A percentile compares a stretch with the other conserved stretches of the same genome.
phyloP scores from a whole-genome alignment of 23 tunicate species.

The Trididemnum miniatum region DNA sequence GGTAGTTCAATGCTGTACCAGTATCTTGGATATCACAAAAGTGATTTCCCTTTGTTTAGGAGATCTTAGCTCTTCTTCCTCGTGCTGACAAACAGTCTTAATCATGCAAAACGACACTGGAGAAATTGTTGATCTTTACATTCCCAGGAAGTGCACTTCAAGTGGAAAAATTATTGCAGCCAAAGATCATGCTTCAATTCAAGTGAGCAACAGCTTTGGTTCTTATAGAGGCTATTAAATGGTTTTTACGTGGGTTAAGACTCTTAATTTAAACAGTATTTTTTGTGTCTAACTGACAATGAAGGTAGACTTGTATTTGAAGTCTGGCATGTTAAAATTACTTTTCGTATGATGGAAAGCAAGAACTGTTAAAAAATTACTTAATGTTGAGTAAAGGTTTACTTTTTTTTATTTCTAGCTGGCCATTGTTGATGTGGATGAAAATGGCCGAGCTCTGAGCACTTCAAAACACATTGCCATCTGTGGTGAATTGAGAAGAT shows the following conservation, averaged over 20 bases:
- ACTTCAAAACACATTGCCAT: constrained; percentile 73
- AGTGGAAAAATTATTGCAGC: constrained; percentile 83
- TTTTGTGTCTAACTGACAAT: too few relatives aligned
- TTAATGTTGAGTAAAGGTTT: too few relatives aligned
- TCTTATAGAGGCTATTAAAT: background rate
- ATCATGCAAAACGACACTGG: constrained; percentile 93
- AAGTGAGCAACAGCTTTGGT: constrained; percentile 37
- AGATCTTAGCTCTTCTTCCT: constrained; percentile 39
- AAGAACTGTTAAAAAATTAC: too few relatives aligned
- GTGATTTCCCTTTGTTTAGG: too few relatives aligned
- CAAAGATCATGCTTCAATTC: constrained; percentile 90
- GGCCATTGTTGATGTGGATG: constrained; percentile 83
- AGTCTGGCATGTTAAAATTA: too few relatives aligned
- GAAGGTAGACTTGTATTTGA: too few relatives aligned
- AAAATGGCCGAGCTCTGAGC: constrained; percentile 70
- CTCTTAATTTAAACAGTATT: too few relatives aligned
- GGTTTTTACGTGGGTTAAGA: too few relatives aligned
- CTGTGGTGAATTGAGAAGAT: constrained; percentile 72
- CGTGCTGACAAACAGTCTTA: constrained; percentile 4
- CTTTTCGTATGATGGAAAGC: too few relatives aligned
- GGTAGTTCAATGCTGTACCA: too few relatives aligned
- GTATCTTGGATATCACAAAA: too few relatives aligned
- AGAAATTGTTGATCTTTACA: constrained; percentile 95
- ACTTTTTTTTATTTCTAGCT: constrained; percentile 39
- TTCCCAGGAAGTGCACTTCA: constrained; percentile 89